These are phyloP conservation scores for Canis aureus DNA, from an alignment of 2,113 vertebrate genomes.

Conservation along the genomic window DNA sequence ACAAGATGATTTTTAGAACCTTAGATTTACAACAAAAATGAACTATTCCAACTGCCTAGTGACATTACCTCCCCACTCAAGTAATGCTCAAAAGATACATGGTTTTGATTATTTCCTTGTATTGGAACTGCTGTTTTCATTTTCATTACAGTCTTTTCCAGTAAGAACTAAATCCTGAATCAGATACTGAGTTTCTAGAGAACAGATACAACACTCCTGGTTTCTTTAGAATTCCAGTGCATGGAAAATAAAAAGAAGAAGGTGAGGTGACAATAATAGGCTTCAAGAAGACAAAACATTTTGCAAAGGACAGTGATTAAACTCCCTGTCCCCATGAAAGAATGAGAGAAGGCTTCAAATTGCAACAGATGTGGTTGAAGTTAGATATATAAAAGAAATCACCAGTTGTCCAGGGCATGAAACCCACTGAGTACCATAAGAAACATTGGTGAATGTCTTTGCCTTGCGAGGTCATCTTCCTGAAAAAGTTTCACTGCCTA, in stretches of 20 bases:
- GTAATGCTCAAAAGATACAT: background rate
- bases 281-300: conserved; percentile 36
- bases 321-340: background rate
- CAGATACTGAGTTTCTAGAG: background rate
- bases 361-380: background rate
- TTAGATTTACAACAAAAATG: conserved; percentile 12
- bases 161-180: conserved; percentile 32
- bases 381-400: background rate
- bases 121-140: background rate
- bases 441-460: background rate
- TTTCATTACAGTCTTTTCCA: conserved; percentile 41
- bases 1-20: conserved; percentile 36
- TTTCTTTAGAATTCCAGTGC: background rate
- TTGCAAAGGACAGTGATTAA: conserved; percentile 39
- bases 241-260: conserved; percentile 12
- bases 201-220: background rate
- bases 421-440: background rate
- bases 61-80: background rate
- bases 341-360: conserved; percentile 26
- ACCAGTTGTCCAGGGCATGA: background rate
- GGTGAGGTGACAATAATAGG: background rate
- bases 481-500: background rate
- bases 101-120: background rate
- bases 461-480: background rate
- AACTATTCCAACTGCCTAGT: background rate